Evolutionary conservation across 1,140 invertebrate species (phyloP).

Genomic region (Thereuonema tuberculata): DNA sequence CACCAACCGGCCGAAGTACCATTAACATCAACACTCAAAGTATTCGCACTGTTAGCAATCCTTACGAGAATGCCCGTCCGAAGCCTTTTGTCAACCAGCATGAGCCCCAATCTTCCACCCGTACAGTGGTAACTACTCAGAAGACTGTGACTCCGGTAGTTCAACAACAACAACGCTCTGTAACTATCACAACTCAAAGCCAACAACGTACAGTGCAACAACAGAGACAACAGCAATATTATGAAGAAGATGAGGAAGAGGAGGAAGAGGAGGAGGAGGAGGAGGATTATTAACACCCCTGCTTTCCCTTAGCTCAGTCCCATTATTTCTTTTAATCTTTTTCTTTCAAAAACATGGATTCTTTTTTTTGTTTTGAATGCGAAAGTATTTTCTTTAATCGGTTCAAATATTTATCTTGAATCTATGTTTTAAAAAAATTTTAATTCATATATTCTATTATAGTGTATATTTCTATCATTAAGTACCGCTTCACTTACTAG

Average conservation of each 20-base stretch:
- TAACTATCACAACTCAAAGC: background rate
- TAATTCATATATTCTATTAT: no score
- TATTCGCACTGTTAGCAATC: slow-evolving; percentile 1
- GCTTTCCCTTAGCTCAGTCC: no score
- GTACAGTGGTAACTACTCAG: background rate
- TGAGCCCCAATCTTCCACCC: background rate
- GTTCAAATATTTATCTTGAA: no score
- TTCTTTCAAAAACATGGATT: no score
- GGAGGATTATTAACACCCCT: slow-evolving; percentile 3
- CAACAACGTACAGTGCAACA: background rate
- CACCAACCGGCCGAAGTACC: background rate
- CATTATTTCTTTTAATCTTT: slow-evolving; percentile 1
- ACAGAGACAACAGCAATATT: slow-evolving; percentile 2
- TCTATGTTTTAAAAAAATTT: no score
- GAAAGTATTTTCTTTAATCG: no score
- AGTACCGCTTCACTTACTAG: no score
- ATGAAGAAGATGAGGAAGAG: slow-evolving; percentile 10
- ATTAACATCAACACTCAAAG: slow-evolving; percentile 4
- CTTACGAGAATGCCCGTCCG: background rate
- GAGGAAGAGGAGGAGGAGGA: slow-evolving; percentile 11
- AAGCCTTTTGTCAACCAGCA: background rate
- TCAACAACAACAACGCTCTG: background rate
- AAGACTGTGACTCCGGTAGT: background rate
- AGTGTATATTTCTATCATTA: no score
- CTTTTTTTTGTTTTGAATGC: no score